A percentile compares a stretch with the other conserved stretches of the same genome.
Evolutionary conservation across 2,888 invertebrate genomes (phyloP).

Genomic region (Flexamia atlantica): DNA sequence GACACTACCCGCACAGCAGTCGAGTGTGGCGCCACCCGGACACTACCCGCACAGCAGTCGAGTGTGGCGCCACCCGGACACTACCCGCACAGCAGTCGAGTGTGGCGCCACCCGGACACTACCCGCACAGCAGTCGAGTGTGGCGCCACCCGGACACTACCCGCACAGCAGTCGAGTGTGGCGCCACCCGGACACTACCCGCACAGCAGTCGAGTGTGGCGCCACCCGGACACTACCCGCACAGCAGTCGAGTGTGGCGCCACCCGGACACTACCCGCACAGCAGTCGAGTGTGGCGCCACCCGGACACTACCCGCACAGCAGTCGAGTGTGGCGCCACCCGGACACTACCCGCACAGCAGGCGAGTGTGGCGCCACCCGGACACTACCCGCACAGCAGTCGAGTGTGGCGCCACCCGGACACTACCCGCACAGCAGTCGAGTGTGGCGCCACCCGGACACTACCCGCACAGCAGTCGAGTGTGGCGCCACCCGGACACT

Average conservation of each 20-base stretch:
- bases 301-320: not conserved
- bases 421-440: not conserved
- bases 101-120: no score
- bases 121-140: not conserved
- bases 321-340: slow-evolving; percentile 27
- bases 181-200: no score
- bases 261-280: no score
- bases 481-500: no score
- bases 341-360: no score
- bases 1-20: not conserved
- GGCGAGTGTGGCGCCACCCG: not conserved
- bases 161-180: slow-evolving; percentile 15
- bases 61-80: not conserved
- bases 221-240: not conserved
- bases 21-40: slow-evolving; percentile 33
- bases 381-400: not conserved
- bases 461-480: not conserved
- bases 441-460: not conserved
- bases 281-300: not conserved
- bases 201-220: not conserved
- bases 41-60: not conserved
- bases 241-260: slow-evolving; percentile 30
- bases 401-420: slow-evolving; percentile 33
- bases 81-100: not conserved
- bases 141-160: not conserved